Conservation (phyloP, 2,797 vertebrate species). For the Lepus townsendii region DNA sequence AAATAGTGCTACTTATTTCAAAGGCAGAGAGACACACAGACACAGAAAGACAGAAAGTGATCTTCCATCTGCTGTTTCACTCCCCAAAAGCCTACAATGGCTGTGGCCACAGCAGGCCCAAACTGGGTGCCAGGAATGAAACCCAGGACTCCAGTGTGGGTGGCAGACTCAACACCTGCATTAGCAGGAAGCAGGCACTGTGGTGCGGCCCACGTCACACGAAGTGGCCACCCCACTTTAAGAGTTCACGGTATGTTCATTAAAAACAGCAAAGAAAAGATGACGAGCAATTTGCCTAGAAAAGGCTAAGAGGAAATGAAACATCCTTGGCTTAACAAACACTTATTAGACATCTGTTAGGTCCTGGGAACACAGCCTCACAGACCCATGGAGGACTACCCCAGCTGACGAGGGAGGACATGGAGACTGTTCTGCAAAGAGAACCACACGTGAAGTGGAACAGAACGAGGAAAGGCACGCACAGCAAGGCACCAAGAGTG, state of each 20-base stretch:
- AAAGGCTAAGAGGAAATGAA: conserved; percentile 21
- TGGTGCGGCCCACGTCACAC: too few relatives aligned
- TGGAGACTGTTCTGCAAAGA: not conserved
- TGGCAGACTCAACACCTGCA: too few relatives aligned
- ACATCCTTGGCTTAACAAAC: conserved; percentile 38
- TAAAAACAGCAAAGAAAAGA: not conserved
- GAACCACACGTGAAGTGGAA: not conserved
- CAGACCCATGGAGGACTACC: not conserved
- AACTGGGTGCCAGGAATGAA: too few relatives aligned
- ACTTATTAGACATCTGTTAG: not conserved
- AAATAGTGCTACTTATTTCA: not conserved
- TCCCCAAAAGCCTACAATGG: too few relatives aligned
- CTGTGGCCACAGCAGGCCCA: too few relatives aligned
- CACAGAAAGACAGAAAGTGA: too few relatives aligned
- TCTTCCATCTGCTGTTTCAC: too few relatives aligned
- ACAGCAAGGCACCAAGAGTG: not conserved
- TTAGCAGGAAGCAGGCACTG: too few relatives aligned
- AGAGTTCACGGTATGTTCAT: not conserved
- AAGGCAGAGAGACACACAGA: too few relatives aligned
- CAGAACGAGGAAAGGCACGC: not conserved
- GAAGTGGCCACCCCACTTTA: too few relatives aligned
- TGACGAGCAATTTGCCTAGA: conserved; percentile 23
- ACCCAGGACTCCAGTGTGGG: too few relatives aligned
- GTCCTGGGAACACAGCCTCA: not conserved
- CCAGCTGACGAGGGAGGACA: not conserved